Evolutionary conservation across 1,140 invertebrate species (phyloP).

Genomic region (Pemphigus obesinymphae): DNA sequence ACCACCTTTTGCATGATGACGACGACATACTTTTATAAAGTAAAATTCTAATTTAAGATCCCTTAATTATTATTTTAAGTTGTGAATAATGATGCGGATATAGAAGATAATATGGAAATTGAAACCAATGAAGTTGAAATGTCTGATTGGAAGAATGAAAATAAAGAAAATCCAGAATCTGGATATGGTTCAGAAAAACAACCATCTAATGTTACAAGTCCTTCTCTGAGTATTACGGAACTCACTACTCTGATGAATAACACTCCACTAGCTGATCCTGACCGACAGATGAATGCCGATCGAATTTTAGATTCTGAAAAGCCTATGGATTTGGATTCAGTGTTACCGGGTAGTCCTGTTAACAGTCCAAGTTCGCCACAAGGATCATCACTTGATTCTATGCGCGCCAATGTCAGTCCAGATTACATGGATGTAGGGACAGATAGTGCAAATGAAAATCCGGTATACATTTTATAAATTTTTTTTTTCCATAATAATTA

Average conservation of each 20-base stretch:
- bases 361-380: slow-evolving; percentile 47
- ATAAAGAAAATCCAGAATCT: slow-evolving; percentile 57
- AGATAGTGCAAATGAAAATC: slow-evolving; percentile 43
- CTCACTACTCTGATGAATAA: slow-evolving; percentile 35
- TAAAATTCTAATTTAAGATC: not conserved
- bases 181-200: slow-evolving; percentile 67
- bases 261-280: slow-evolving; percentile 25
- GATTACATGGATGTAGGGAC: slow-evolving; percentile 42
- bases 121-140: slow-evolving; percentile 55
- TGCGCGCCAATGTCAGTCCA: slow-evolving; percentile 42
- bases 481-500: too few species aligned
- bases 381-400: slow-evolving; percentile 43
- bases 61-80: slow-evolving; percentile 45
- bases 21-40: not conserved
- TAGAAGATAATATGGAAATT: slow-evolving; percentile 64
- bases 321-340: slow-evolving; percentile 31
- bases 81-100: slow-evolving; percentile 66
- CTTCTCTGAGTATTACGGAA: slow-evolving; percentile 41
- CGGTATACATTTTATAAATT: too few species aligned
- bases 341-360: slow-evolving; percentile 55
- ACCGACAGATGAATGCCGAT: slow-evolving; percentile 21
- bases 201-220: slow-evolving; percentile 46
- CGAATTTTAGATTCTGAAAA: slow-evolving; percentile 24
- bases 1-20: too few species aligned
- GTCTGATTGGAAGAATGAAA: slow-evolving; percentile 43